A percentile compares a stretch with the other conserved stretches of the same genome.
These are phyloP conservation scores for Paedocypris sp. DNA, from an alignment of 2,113 vertebrate species.

Conservation along the genomic window DNA sequence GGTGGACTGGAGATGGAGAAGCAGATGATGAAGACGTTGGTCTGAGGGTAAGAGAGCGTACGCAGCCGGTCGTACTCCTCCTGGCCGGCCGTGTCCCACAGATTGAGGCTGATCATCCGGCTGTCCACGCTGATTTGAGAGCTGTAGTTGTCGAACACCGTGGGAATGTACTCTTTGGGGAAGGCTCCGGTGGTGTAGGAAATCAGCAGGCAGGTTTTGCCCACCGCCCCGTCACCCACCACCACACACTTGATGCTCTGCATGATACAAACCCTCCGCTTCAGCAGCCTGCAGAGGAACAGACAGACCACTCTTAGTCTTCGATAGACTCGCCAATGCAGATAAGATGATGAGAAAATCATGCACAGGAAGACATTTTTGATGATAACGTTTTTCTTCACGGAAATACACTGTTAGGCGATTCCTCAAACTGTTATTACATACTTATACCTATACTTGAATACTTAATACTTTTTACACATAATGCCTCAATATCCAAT, in stretches of 20 bases:
- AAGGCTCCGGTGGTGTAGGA: slow-evolving; percentile 35
- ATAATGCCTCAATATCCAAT: too few relatives aligned
- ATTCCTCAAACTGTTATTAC: too few relatives aligned
- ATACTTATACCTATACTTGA: too few relatives aligned
- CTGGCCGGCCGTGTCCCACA: slow-evolving; percentile 92
- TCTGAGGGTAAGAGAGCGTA: slow-evolving; percentile 89
- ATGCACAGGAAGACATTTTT: too few relatives aligned
- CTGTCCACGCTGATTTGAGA: slow-evolving; percentile 70
- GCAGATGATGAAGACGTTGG: slow-evolving; percentile 91
- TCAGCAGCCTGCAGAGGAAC: slow-evolving; percentile 7
- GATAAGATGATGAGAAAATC: not conserved
- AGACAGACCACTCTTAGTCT: not conserved
- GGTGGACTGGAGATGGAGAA: slow-evolving; percentile 90
- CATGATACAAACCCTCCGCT: slow-evolving; percentile 28
- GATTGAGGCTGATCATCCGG: slow-evolving; percentile 76
- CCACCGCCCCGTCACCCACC: slow-evolving; percentile 30
- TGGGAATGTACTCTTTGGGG: slow-evolving; percentile 37
- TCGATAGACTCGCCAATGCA: not conserved
- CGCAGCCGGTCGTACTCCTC: slow-evolving; percentile 87
- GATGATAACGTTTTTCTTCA: too few relatives aligned
- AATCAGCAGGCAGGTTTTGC: slow-evolving; percentile 34
- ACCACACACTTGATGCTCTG: slow-evolving; percentile 41
- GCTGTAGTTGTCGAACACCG: slow-evolving; percentile 37
- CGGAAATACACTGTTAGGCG: too few relatives aligned
- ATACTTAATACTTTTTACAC: too few relatives aligned